Evolutionary conservation across 2,888 invertebrate genomes (phyloP), one percentile per base, ranked within the genome.

Genomic region (Brassicogethes aeneus): DNA sequence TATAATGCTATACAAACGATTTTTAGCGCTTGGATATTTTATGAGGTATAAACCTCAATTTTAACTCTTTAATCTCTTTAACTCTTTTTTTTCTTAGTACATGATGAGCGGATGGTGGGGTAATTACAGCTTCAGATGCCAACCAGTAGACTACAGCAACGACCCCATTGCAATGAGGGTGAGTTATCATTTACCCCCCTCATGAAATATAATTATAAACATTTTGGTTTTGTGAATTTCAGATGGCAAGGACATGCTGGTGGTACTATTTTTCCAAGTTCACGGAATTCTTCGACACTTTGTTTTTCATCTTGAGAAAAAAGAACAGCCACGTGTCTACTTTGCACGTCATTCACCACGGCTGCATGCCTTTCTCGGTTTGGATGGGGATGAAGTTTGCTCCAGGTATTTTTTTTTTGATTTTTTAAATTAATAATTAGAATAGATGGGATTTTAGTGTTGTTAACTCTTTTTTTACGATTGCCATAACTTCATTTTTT

Each of bases 361-460:
- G 92, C 34, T 82, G 89, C 51, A 94, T 95, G 94, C 94, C 94
- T 2, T 78, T 92, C 66, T 90, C 90, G 5, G 92, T 83, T 30
- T 93, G 92, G 91, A 85, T 93, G 79, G 94, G 94, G 34, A 77
- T 94, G 60, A 92, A 92, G 68, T 94, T 94, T 71, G 92, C 92
- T 32, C 92, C 93, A 62, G 90, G 89, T 89, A 66, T 69, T 72
- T 65, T 46, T n/a, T n/a, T n/a, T n/a, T n/a, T n/a, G n/a, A n/a
- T n/a, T n/a, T n/a, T n/a, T n/a, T n/a, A n/a, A n/a, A n/a, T n/a
- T n/a, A n/a, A n/a, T n/a, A n/a, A n/a, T n/a, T n/a, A n/a, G n/a
- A n/a, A n/a, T n/a, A n/a, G n/a, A n/a, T n/a, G n/a, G n/a, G n/a
- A n/a, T n/a, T n/a, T n/a, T n/a, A n/a, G n/a, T n/a, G n/a, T n/a